Conservation (phyloP, 2,113 vertebrate genomes). For the Rhegmatorhina hoffmannsi region DNA sequence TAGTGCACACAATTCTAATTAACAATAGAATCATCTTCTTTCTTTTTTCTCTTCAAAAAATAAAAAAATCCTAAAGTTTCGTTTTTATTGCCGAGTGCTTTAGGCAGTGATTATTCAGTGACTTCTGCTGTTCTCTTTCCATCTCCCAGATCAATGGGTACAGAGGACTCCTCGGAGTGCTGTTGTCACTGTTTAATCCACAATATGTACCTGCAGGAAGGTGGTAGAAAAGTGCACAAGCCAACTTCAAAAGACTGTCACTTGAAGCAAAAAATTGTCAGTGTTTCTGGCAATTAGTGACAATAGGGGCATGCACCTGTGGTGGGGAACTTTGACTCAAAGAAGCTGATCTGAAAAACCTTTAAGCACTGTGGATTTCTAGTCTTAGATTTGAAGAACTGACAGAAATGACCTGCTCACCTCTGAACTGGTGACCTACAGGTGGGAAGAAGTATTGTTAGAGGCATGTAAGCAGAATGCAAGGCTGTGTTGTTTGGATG, state of each 20-base stretch:
- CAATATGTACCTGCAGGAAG: constrained; percentile 18
- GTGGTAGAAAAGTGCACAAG: constrained; percentile 33
- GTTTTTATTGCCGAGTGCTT: neutral
- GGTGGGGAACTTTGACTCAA: constrained; percentile 72
- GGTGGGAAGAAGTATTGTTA: constrained; percentile 89
- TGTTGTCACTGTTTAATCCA: constrained; percentile 69
- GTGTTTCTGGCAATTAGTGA: constrained; percentile 63
- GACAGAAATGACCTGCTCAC: constrained; percentile 75
- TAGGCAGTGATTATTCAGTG: neutral
- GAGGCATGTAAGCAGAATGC: constrained; percentile 78
- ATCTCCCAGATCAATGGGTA: neutral
- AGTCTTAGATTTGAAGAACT: constrained; percentile 70
- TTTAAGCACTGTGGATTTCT: constrained; percentile 58
- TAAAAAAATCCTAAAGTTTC: neutral
- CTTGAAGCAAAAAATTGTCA: neutral
- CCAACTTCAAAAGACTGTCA: constrained; percentile 53
- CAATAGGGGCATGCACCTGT: constrained; percentile 86
- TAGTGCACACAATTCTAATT: neutral
- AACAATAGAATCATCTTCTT: neutral
- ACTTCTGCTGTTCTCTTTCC: neutral
- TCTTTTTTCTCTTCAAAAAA: neutral
- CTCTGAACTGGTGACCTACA: constrained; percentile 87
- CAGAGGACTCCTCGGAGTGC: neutral
- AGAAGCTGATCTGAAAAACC: constrained; percentile 69
- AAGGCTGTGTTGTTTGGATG: constrained; percentile 77